Conservation (phyloP, 2,888 invertebrate species). For the Rotaria magnacalcarata region DNA sequence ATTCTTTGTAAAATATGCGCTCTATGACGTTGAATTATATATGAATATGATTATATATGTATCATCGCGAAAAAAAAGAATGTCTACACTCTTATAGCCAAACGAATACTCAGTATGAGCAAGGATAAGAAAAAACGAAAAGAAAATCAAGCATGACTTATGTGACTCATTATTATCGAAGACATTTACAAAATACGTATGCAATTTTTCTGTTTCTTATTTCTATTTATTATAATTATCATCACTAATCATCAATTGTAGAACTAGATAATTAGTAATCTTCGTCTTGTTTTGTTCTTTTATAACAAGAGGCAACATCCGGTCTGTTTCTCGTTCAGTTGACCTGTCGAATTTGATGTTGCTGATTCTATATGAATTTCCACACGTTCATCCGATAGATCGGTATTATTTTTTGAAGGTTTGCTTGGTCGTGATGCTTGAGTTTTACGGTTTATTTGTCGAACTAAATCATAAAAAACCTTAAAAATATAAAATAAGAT, state of each 20-base stretch:
- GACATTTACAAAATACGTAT: background rate
- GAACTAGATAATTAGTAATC: background rate
- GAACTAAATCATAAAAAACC: slow-evolving; percentile 98
- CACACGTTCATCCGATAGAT: too few relatives aligned
- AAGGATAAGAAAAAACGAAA: background rate
- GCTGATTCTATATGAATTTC: background rate
- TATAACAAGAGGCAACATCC: background rate
- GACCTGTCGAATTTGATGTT: background rate
- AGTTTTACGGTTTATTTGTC: slow-evolving; percentile 97
- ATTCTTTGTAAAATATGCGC: background rate
- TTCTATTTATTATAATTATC: background rate
- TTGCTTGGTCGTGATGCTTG: background rate
- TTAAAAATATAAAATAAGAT: slow-evolving; percentile 57
- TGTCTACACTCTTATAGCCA: background rate
- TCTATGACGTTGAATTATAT: background rate
- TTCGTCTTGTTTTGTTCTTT: background rate
- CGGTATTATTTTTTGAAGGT: background rate
- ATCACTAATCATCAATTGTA: background rate
- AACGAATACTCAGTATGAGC: background rate
- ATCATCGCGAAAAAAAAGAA: background rate
- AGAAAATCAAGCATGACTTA: background rate
- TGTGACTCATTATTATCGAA: background rate
- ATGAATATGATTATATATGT: background rate
- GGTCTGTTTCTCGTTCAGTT: background rate
- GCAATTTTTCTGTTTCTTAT: background rate